Evolutionary conservation across 2,797 vertebrate genomes (phyloP).

Genomic region (Perdix hodgsoniae): DNA sequence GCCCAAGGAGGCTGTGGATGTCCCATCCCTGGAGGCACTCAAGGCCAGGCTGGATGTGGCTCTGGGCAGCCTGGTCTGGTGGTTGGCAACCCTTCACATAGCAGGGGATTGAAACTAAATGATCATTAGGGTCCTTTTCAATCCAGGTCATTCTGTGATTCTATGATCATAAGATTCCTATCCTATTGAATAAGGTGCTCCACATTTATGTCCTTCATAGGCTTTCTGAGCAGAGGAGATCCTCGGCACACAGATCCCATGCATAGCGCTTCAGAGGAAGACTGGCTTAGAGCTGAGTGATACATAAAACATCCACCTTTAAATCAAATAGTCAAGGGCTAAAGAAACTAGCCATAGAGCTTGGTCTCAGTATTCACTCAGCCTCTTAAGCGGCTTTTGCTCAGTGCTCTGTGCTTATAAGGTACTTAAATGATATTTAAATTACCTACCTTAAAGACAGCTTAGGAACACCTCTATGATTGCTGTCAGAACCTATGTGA

Average conservation of each 20-base stretch:
- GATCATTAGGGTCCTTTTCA: too few species aligned
- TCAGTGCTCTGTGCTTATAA: neutral
- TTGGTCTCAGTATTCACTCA: neutral
- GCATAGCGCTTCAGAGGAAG: neutral
- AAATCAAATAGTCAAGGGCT: neutral
- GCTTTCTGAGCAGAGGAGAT: neutral
- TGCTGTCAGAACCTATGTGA: fast-evolving
- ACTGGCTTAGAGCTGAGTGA: neutral
- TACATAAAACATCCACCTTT: neutral
- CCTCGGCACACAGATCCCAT: neutral
- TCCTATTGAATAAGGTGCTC: neutral
- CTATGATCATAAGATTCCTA: neutral
- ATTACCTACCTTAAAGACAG: neutral
- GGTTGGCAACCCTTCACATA: too few species aligned
- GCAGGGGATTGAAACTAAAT: too few species aligned
- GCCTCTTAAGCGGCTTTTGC: neutral
- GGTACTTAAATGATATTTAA: neutral
- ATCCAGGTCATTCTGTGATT: too few species aligned
- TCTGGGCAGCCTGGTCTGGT: too few species aligned
- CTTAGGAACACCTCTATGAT: neutral
- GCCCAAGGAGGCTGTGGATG: too few species aligned
- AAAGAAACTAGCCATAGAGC: neutral
- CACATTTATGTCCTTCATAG: neutral
- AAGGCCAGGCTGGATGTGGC: too few species aligned
- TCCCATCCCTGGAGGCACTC: too few species aligned